These are phyloP conservation scores for Lochmaea crataegi DNA, from an alignment of 2,888 invertebrate species.

Conservation along the genomic window DNA sequence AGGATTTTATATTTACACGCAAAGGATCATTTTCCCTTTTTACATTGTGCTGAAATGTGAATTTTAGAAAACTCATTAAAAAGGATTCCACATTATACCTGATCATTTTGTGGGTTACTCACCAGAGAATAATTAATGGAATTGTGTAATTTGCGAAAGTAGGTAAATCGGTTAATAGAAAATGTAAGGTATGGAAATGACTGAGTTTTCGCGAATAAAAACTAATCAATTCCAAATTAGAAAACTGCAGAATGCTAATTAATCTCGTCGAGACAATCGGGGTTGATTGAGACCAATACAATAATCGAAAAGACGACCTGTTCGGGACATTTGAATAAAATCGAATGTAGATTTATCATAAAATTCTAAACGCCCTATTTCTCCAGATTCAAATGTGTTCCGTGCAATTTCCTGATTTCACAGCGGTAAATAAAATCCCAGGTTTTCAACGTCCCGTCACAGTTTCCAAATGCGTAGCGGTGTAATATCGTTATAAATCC, in stretches of 20 bases:
- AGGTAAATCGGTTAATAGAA: background rate
- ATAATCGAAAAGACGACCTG: too few species aligned
- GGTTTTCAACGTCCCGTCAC: conserved; percentile 3
- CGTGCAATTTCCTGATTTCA: conserved; percentile 5
- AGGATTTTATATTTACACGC: too few species aligned
- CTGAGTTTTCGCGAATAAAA: background rate
- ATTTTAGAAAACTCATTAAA: too few species aligned
- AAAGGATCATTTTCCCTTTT: too few species aligned
- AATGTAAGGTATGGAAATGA: background rate
- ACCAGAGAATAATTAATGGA: background rate
- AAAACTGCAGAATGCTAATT: background rate
- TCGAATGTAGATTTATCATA: background rate
- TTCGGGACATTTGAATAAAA: conserved; percentile 1
- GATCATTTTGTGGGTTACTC: too few species aligned
- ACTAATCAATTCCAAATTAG: background rate
- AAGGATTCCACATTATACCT: too few species aligned
- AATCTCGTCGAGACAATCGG: background rate
- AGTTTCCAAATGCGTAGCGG: background rate
- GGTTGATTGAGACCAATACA: background rate
- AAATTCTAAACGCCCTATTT: conserved; percentile 1
- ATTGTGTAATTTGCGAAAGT: background rate
- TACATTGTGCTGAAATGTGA: too few species aligned
- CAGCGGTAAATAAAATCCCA: conserved; percentile 2
- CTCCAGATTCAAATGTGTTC: background rate
- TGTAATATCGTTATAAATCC: conserved; percentile 6